These are phyloP conservation scores for Peromyscus attwateri DNA, from an alignment of 2,797 vertebrate species.

Conservation along the genomic window DNA sequence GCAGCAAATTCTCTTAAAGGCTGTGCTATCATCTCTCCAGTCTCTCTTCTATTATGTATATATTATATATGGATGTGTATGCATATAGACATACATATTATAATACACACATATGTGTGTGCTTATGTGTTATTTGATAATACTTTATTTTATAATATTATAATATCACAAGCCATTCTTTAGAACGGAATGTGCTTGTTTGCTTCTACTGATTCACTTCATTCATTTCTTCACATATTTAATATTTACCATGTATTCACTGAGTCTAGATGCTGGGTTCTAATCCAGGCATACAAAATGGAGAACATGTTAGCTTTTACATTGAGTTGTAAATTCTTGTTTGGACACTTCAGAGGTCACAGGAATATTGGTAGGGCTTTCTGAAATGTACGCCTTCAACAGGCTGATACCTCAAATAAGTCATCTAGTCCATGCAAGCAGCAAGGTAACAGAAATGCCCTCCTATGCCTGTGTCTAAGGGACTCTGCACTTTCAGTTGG, in stretches of 20 bases:
- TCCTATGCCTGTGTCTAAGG: neutral
- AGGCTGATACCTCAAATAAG: neutral
- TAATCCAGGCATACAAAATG: neutral
- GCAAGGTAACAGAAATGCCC: neutral
- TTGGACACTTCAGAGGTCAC: neutral
- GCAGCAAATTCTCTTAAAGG: neutral
- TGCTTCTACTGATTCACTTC: neutral
- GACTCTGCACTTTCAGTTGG: neutral
- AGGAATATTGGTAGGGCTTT: neutral
- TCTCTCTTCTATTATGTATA: neutral
- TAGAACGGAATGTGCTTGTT: neutral
- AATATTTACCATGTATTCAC: neutral
- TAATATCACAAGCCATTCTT: neutral
- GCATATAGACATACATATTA: neutral
- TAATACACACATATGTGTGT: neutral
- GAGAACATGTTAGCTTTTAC: neutral
- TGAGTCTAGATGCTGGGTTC: neutral
- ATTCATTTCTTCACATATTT: neutral
- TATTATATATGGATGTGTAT: neutral
- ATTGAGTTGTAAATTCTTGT: neutral
- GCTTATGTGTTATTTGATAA: neutral
- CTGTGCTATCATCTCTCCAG: neutral
- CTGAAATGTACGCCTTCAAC: neutral
- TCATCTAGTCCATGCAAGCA: neutral
- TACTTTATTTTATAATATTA: neutral